phyloP scores from a whole-genome alignment of 2,113 vertebrate genomes.

The Chamaetylas fuelleborni region DNA sequence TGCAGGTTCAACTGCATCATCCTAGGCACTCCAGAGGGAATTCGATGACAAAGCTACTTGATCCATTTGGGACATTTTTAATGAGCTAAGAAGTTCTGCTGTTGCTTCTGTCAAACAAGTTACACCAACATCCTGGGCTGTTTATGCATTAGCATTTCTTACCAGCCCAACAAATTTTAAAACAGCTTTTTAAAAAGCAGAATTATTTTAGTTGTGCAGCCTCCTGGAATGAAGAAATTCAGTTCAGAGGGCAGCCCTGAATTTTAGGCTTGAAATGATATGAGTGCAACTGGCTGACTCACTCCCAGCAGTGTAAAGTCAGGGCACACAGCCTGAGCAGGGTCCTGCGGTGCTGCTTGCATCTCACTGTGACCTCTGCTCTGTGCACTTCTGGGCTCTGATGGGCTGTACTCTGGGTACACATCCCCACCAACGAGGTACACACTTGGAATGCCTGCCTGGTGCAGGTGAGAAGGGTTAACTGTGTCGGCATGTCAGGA shows the following conservation, averaged over 20 bases:
- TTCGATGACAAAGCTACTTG: neutral
- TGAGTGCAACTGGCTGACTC: neutral
- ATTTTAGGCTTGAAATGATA: neutral
- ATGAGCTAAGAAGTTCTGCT: neutral
- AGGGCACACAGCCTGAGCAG: neutral
- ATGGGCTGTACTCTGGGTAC: neutral
- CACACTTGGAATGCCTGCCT: rapidly evolving
- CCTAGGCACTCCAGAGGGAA: neutral
- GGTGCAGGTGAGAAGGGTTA: neutral
- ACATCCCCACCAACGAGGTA: rapidly evolving
- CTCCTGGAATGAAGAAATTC: neutral
- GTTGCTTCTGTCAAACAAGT: neutral
- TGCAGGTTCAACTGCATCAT: neutral
- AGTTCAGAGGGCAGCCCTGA: neutral
- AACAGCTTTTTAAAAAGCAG: neutral
- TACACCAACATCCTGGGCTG: neutral
- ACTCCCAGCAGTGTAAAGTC: neutral
- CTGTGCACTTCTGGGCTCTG: neutral
- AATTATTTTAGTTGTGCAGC: neutral
- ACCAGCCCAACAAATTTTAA: neutral
- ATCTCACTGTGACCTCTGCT: neutral
- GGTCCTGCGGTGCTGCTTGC: neutral
- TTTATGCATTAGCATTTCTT: neutral
- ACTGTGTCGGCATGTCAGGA: neutral
- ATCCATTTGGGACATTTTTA: neutral